phyloP scores from a whole-genome alignment of 92 coral and sea anemone genomes.

The Virgularia gustaviana region DNA sequence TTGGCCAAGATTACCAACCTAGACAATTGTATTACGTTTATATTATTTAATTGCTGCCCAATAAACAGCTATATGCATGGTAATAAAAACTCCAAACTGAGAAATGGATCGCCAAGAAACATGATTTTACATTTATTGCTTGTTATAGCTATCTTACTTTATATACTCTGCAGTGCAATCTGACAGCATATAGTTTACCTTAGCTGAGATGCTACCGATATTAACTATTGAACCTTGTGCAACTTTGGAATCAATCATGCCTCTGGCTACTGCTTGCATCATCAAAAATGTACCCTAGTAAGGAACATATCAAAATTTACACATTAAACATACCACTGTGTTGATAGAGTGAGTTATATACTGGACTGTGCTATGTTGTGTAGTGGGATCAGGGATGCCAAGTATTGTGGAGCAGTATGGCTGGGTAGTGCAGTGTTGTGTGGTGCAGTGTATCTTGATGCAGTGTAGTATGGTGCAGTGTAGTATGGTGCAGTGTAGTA shows the following conservation, averaged over 20 bases:
- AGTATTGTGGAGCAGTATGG: background rate
- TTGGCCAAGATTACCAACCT: conserved; percentile 97
- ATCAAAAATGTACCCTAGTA: conserved; percentile 85
- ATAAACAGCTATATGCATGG: no score
- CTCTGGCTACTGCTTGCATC: conserved; percentile 73
- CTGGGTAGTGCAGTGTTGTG: background rate
- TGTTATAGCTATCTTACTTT: no score
- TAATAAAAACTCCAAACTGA: no score
- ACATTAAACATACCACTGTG: no score
- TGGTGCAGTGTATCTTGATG: background rate
- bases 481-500: background rate
- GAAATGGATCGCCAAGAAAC: no score
- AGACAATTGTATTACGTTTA: no score
- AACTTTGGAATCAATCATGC: conserved; percentile 76
- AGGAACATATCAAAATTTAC: background rate
- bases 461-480: background rate
- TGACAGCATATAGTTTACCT: conserved; percentile 59
- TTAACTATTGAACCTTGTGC: conserved; percentile 80
- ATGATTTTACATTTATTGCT: no score
- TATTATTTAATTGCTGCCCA: no score
- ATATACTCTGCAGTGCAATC: no score
- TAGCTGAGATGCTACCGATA: conserved; percentile 79
- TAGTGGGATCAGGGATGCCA: no score
- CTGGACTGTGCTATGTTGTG: background rate
- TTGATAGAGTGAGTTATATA: no score